Conservation (phyloP, 1,140 invertebrate species). For the Megalonaias nervosa region DNA sequence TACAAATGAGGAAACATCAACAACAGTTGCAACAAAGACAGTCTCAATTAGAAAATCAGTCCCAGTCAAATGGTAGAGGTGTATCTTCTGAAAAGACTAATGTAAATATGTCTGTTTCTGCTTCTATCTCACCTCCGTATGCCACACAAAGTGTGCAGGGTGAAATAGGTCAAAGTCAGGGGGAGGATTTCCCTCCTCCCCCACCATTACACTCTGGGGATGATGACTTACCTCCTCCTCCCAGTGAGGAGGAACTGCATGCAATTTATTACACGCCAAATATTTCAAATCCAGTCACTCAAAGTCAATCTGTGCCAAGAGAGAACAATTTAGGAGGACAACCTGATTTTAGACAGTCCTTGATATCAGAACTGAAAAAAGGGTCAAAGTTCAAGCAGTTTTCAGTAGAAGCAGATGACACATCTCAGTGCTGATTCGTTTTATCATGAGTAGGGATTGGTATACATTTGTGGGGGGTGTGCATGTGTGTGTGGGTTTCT, state of each 20-base stretch:
- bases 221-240: constrained; percentile 52
- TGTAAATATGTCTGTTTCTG: constrained; percentile 7
- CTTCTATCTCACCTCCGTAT: constrained; percentile 30
- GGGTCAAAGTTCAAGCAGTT: constrained; percentile 29
- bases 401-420: constrained; percentile 9
- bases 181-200: too few relatives aligned
- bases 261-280: constrained; percentile 38
- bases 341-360: constrained; percentile 12
- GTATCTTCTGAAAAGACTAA: too few relatives aligned
- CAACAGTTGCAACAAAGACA: constrained; percentile 5
- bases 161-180: constrained; percentile 4
- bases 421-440: constrained; percentile 22
- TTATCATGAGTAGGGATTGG: too few relatives aligned
- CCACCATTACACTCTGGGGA: too few relatives aligned
- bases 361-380: constrained; percentile 35
- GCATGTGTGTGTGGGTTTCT: too few relatives aligned
- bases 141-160: constrained; percentile 23
- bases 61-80: too few relatives aligned
- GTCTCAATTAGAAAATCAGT: background rate
- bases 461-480: too few relatives aligned
- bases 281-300: background rate
- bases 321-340: background rate
- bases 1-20: constrained; percentile 19
- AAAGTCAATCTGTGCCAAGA: constrained; percentile 46
- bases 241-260: constrained; percentile 51